phyloP scores from a whole-genome alignment of 2,797 vertebrate genomes.

The Mionectes olivaceus region DNA sequence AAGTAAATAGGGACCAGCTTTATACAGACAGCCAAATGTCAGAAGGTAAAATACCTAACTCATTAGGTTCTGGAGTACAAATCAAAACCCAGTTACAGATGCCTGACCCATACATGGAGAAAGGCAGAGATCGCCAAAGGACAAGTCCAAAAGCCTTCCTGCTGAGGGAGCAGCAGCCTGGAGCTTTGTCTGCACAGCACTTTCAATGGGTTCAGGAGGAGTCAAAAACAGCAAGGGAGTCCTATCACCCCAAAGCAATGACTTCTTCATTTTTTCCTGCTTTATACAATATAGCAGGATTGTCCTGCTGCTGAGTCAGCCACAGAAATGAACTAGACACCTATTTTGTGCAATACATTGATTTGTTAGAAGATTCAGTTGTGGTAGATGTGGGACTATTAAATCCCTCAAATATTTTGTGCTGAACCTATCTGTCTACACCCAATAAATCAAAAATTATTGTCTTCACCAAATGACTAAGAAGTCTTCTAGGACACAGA shows the following conservation, averaged over 20 bases:
- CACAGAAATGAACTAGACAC: not conserved
- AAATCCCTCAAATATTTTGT: not conserved
- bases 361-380: not conserved
- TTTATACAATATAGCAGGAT: not conserved
- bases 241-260: not conserved
- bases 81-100: not conserved
- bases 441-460: accelerated
- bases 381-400: not conserved
- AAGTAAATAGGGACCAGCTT: not conserved
- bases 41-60: not conserved
- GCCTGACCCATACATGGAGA: not conserved
- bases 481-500: not conserved
- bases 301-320: not conserved
- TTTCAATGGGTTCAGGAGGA: not conserved
- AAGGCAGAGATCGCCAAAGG: not conserved
- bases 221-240: not conserved
- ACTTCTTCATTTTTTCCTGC: not conserved
- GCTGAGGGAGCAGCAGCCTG: not conserved
- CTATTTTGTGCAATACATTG: not conserved
- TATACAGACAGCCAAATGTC: not conserved
- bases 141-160: not conserved
- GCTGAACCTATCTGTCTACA: not conserved
- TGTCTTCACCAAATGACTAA: not conserved
- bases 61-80: not conserved
- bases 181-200: not conserved